A percentile compares a stretch with the other conserved stretches of the same genome.
Evolutionary conservation across 2,797 vertebrate species (phyloP).

Genomic region (Eutrigla gurnardus): DNA sequence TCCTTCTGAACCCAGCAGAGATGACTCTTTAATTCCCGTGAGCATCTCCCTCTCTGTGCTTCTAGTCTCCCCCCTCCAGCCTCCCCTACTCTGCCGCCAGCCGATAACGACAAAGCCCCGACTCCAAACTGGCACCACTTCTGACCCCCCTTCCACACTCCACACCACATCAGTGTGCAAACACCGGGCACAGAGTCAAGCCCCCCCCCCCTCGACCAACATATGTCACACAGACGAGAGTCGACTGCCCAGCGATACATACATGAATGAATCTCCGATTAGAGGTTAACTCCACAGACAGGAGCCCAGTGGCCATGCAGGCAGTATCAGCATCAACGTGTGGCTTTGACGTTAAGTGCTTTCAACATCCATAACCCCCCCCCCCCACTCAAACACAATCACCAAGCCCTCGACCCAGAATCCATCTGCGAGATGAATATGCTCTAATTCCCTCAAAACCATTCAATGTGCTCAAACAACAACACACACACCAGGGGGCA

Average conservation of each 20-base stretch:
- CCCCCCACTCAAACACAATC: background rate
- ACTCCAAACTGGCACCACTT: constrained; percentile 47
- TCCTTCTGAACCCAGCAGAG: constrained; percentile 6
- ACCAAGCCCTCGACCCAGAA: constrained; percentile 41
- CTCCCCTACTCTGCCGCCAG: constrained; percentile 12
- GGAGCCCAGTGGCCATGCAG: background rate
- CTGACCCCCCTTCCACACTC: constrained; percentile 20
- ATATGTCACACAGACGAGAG: constrained; percentile 50
- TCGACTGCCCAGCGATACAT: constrained; percentile 17
- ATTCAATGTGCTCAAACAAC: constrained; percentile 31
- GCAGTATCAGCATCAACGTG: constrained; percentile 28
- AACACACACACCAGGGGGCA: constrained; percentile 4
- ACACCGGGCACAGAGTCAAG: constrained; percentile 60
- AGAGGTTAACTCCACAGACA: constrained; percentile 28
- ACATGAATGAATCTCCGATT: constrained; percentile 13
- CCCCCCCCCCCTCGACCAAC: constrained; percentile 42
- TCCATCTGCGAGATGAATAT: constrained; percentile 54
- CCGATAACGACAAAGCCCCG: constrained; percentile 40
- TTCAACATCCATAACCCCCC: constrained; percentile 11
- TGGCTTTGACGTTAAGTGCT: constrained; percentile 34
- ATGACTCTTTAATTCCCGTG: background rate
- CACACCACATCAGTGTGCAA: constrained; percentile 52
- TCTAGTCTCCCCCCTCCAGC: constrained; percentile 5
- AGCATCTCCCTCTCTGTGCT: constrained; percentile 1
- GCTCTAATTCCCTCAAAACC: constrained; percentile 67